Percentiles rank a stretch among this genome's conserved stretches.
phyloP scores from a whole-genome alignment of 2,113 vertebrate species.

The Pleuronectes platessa region DNA sequence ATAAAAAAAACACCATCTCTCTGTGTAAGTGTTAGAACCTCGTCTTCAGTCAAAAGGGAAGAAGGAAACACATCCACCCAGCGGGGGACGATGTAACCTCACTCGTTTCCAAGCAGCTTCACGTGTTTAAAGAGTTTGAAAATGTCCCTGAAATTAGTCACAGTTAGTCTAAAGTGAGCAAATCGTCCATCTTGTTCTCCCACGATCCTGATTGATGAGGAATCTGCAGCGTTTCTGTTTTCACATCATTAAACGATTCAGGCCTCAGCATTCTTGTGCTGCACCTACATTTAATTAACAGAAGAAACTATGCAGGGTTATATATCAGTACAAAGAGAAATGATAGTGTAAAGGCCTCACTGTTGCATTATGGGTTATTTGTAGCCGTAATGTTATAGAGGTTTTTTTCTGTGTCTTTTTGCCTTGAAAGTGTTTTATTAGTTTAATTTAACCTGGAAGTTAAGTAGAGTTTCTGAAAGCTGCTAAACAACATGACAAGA shows the following conservation, averaged over 20 bases:
- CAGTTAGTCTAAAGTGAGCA: background rate
- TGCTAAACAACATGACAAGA: too few species aligned
- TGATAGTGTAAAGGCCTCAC: too few species aligned
- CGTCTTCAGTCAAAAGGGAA: slow-evolving; percentile 22
- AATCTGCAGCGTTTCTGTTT: background rate
- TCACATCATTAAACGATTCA: background rate
- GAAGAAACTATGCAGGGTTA: too few species aligned
- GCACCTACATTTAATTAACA: too few species aligned
- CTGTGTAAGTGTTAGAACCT: slow-evolving; percentile 27
- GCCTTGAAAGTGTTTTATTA: too few species aligned
- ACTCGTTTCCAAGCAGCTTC: slow-evolving; percentile 4
- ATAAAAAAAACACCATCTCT: background rate
- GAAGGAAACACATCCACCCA: background rate
- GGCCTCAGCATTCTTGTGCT: too few species aligned
- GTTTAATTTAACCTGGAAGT: too few species aligned
- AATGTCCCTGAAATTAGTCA: slow-evolving; percentile 3
- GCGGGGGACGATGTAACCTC: slow-evolving; percentile 9
- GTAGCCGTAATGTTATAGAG: background rate
- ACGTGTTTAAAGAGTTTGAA: background rate
- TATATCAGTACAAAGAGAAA: too few species aligned
- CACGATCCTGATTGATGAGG: background rate
- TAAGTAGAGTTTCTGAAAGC: too few species aligned
- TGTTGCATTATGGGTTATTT: background rate
- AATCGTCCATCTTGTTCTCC: slow-evolving; percentile 11
- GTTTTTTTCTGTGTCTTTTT: too few species aligned